Conservation (phyloP, 2,113 vertebrate species). For the Myotis lucifugus region DNA sequence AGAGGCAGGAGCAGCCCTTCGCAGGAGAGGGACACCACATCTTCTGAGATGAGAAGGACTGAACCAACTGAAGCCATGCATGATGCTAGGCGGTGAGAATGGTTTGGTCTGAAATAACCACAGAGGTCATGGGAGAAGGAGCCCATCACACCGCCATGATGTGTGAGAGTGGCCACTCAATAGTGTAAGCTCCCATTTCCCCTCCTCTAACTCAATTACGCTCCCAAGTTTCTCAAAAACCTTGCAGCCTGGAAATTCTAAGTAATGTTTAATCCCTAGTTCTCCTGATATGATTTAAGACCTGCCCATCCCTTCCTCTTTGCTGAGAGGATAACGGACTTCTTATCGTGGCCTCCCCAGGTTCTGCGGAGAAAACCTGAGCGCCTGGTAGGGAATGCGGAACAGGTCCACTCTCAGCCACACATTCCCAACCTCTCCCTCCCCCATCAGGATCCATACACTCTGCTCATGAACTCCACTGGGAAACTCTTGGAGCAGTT, state of each 20-base stretch:
- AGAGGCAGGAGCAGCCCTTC: too few species aligned
- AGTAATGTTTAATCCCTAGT: neutral
- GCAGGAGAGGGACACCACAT: neutral
- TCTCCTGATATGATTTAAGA: neutral
- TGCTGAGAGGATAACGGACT: neutral
- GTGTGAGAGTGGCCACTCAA: neutral
- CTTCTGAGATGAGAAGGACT: neutral
- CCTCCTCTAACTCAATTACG: neutral
- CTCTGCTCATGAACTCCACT: neutral
- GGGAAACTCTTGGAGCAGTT: neutral
- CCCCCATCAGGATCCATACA: too few species aligned
- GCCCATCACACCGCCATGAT: fast-evolving
- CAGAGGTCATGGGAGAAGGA: fast-evolving
- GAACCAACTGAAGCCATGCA: fast-evolving
- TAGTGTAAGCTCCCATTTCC: neutral
- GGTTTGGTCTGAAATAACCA: neutral
- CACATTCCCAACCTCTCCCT: neutral
- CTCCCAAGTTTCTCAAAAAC: neutral
- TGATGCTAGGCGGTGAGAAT: fast-evolving
- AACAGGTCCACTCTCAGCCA: fast-evolving
- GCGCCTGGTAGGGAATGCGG: neutral
- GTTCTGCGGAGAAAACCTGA: neutral
- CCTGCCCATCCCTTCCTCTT: neutral
- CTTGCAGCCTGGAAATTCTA: neutral
- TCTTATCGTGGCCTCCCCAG: neutral